Evolutionary conservation across 2,797 vertebrate species (phyloP), one percentile per base, ranked within the genome.

Genomic region (Perodicticus potto): DNA sequence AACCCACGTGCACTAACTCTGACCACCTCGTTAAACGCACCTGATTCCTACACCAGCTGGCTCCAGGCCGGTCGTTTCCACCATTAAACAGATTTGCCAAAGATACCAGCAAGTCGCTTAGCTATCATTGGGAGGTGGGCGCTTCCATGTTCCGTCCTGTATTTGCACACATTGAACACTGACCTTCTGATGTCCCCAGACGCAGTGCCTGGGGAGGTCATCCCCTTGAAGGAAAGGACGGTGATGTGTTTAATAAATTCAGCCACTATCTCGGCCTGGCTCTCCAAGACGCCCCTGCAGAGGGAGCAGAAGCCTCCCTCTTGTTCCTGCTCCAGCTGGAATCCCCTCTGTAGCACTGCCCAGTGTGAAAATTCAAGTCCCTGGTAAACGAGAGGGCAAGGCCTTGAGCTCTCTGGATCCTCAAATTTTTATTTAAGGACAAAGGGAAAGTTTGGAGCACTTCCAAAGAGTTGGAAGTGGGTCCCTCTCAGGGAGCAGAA

Each of bases 221-320:
- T 67, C 61, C 65, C 14, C 96, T 97, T 96, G 96, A 96, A 96
- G 74, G 97, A 74, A 7, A 9, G 55, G 86, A 61, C 11, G 25
- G 23, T 32, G 96, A 81, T 2, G n/a, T 95, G 91, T 87, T 95
- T 72, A 96, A 77, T 91, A 91, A 96, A 92, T 27, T 84, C 92
- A 59, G 82, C 95, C 3, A 81, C 8, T 25, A 95, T 8, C 82
- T 23, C 2, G 81, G 63, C 86, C 95, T 57, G 9, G 37, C 32
- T 86, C 45, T 4, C 0, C 45, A 40, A 25, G 69, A 55, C 5
- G 17, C 32, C 84, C 86, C 82, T 84, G 43, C 49, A 37, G 32
- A 72, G 69, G 95, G 65, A 1, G 83, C 85, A 95, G 69, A 76
- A 37, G 12, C 10, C 5, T 57, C 88, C 53, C 92, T 4, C 80